These are phyloP conservation scores for Peromyscus leucopus DNA, from an alignment of 2,113 vertebrate genomes.

Conservation along the genomic window DNA sequence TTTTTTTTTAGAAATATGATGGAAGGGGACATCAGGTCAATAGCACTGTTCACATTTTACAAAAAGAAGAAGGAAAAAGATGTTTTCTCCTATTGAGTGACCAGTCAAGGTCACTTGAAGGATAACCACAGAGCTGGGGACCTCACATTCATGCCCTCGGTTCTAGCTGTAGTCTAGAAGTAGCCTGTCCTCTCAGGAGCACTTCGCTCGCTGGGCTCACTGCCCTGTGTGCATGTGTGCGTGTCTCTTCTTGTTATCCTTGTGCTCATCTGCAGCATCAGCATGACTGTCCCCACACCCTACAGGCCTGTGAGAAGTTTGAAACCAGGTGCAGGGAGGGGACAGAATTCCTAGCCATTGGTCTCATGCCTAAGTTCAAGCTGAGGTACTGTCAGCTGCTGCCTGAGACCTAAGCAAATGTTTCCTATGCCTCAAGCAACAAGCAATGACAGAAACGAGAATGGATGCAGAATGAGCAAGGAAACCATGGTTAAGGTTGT, in stretches of 20 bases:
- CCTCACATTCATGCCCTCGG: not conserved
- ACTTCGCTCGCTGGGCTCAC: not conserved
- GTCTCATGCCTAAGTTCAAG: not conserved
- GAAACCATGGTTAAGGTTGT: too few relatives aligned
- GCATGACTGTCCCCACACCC: not conserved
- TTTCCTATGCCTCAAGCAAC: not conserved
- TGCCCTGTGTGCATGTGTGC: not conserved
- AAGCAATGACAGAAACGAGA: not conserved
- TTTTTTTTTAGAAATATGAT: not conserved
- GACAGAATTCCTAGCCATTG: not conserved
- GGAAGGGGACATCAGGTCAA: not conserved
- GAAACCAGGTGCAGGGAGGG: not conserved
- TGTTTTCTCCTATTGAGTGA: not conserved
- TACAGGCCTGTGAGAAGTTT: not conserved
- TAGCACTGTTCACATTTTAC: not conserved
- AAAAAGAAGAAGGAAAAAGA: not conserved
- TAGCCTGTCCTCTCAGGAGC: not conserved
- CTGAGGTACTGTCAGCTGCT: not conserved
- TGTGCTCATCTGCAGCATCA: not conserved
- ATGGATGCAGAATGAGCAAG: not conserved
- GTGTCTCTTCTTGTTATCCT: not conserved
- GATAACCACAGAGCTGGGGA: not conserved
- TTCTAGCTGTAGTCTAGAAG: not conserved
- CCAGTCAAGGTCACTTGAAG: not conserved
- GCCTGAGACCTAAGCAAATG: not conserved